A percentile compares a stretch with the other conserved stretches of the same genome.
Conservation (phyloP, 2,888 invertebrate genomes). For the Beris morrisii region DNA sequence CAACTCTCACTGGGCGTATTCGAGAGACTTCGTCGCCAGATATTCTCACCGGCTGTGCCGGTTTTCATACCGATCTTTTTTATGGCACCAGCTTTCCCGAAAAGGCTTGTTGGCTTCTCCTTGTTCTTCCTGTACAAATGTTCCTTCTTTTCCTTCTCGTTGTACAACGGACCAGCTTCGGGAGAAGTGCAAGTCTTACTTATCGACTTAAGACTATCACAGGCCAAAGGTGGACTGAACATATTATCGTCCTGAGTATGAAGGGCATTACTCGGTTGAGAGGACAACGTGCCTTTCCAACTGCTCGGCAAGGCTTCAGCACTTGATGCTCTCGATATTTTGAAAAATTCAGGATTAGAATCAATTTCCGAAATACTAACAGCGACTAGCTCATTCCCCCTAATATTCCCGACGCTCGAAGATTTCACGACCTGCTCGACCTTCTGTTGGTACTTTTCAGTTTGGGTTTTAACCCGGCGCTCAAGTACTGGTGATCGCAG, state of each 20-base stretch:
- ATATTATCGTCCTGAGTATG: background rate
- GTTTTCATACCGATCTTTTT: conserved; percentile 42
- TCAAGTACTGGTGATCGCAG: conserved; percentile 68
- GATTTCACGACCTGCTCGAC: conserved; percentile 64
- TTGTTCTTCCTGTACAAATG: conserved; percentile 52
- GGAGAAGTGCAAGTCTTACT: conserved; percentile 36
- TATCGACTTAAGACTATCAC: conserved; percentile 49
- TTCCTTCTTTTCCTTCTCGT: conserved; percentile 39
- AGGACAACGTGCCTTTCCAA: conserved; percentile 3
- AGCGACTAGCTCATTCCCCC: conserved; percentile 32
- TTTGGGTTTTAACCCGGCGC: conserved; percentile 61
- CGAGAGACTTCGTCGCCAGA: conserved; percentile 36
- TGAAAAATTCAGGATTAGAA: background rate
- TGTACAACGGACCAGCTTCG: background rate
- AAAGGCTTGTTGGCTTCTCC: conserved; percentile 42
- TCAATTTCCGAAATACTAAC: conserved; percentile 10
- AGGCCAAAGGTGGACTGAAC: conserved; percentile 45
- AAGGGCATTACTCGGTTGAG: background rate
- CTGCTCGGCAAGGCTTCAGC: conserved; percentile 33
- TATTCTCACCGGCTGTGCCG: conserved; percentile 39
- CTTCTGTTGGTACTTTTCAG: conserved; percentile 58
- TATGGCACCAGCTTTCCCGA: conserved; percentile 41
- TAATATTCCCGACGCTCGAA: conserved; percentile 59
- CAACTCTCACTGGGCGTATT: conserved; percentile 38
- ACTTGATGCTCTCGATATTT: conserved; percentile 36